Evolutionary conservation across 2,888 invertebrate genomes (phyloP).

Genomic region (Imbricaverruca yamaguchii): DNA sequence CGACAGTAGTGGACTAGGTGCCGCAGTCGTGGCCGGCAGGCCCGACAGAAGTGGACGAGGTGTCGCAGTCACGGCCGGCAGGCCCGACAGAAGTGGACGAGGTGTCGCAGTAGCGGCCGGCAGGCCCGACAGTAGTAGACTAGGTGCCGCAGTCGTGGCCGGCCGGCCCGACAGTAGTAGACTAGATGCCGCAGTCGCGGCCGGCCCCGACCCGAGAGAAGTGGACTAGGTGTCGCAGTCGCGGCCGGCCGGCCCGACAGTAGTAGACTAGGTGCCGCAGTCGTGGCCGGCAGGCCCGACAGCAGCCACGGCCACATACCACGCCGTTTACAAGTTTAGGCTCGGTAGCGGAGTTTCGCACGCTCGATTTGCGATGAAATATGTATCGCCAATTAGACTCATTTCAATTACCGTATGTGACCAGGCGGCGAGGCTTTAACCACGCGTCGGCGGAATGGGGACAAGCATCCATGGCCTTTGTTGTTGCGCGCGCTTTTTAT

Average conservation of each 20-base stretch:
- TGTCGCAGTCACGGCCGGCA: too few relatives aligned
- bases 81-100: too few relatives aligned
- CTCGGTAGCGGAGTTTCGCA: background rate
- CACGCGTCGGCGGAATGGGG: slow-evolving; percentile 4
- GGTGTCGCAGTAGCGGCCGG: background rate
- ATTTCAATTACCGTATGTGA: slow-evolving; percentile 19
- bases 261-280: too few relatives aligned
- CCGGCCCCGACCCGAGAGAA: background rate
- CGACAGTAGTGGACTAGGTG: too few relatives aligned
- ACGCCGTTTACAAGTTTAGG: background rate
- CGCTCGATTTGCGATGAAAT: slow-evolving; percentile 2
- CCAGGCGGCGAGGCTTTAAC: background rate
- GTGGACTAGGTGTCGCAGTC: too few relatives aligned
- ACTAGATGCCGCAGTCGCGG: background rate
- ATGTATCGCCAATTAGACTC: slow-evolving; percentile 18
- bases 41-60: too few relatives aligned
- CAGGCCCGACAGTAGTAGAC: background rate
- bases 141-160: background rate
- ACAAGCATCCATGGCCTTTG: background rate
- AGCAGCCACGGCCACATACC: background rate
- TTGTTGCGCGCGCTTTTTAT: background rate
- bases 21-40: too few relatives aligned
- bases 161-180: too few relatives aligned
- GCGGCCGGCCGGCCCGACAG: background rate
- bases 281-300: too few relatives aligned